These are phyloP conservation scores for Otolemur garnettii DNA, from an alignment of 2,113 vertebrate species.

Conservation along the genomic window DNA sequence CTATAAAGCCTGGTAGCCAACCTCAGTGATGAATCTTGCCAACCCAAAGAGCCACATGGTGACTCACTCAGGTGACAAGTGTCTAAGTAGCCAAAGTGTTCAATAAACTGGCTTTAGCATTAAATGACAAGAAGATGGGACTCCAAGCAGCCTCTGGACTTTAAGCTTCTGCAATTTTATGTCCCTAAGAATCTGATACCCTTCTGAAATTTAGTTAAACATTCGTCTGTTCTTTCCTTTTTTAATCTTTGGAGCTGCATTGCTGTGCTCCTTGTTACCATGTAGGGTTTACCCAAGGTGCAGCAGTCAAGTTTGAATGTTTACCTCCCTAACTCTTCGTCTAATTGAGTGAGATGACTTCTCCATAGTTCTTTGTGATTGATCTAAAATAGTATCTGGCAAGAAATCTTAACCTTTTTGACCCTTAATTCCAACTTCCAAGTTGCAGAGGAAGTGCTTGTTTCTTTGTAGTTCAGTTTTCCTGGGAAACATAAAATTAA, in stretches of 20 bases:
- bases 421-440: neutral
- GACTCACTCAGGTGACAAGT: neutral
- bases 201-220: neutral
- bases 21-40: neutral
- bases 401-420: slow-evolving; percentile 21
- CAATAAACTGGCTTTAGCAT: neutral
- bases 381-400: neutral
- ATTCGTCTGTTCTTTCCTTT: neutral
- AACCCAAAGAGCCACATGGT: neutral
- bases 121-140: neutral
- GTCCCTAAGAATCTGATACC: neutral
- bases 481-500: neutral
- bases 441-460: neutral
- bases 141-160: neutral
- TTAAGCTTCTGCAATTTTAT: neutral
- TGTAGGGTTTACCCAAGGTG: neutral
- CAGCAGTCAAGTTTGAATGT: neutral
- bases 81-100: neutral
- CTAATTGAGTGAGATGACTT: neutral
- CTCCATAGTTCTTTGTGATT: neutral
- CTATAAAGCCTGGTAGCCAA: neutral
- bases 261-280: neutral
- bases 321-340: slow-evolving; percentile 7
- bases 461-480: neutral
- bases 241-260: neutral